Percentiles rank a stretch among this genome's conserved stretches.
phyloP scores from a whole-genome alignment of 2,113 vertebrate species.

The Tyto alba region DNA sequence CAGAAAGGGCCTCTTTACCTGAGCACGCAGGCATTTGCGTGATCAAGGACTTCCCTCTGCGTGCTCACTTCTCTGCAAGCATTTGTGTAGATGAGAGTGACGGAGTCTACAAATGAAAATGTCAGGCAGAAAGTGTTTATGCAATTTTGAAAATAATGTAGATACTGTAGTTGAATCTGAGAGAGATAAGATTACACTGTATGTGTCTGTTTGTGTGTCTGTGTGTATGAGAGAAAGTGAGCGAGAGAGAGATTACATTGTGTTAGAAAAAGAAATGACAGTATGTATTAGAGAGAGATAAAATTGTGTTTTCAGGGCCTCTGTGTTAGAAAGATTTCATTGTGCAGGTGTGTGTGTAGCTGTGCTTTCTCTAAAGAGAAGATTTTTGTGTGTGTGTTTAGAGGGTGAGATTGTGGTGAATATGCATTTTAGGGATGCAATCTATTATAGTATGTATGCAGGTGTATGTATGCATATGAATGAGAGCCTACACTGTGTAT shows the following conservation, averaged over 20 bases:
- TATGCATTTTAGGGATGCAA: background rate
- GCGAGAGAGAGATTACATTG: slow-evolving; percentile 10
- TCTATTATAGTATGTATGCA: background rate
- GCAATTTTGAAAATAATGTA: slow-evolving; percentile 69
- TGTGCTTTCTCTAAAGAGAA: background rate
- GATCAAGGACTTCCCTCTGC: slow-evolving; percentile 54
- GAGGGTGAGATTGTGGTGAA: background rate
- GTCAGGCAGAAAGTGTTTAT: slow-evolving; percentile 56
- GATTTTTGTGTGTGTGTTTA: background rate
- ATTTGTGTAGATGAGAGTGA: slow-evolving; percentile 1
- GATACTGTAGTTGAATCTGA: slow-evolving; percentile 32
- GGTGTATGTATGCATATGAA: background rate
- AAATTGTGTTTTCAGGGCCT: slow-evolving; percentile 15
- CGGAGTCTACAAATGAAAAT: slow-evolving; percentile 23
- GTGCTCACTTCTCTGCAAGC: slow-evolving; percentile 11
- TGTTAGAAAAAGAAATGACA: slow-evolving; percentile 1
- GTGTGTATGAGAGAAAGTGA: background rate
- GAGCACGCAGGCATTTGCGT: background rate
- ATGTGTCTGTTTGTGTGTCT: background rate
- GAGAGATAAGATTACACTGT: slow-evolving; percentile 32
- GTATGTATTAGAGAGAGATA: slow-evolving; percentile 10
- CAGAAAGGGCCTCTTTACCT: slow-evolving; percentile 20
- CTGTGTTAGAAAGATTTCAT: slow-evolving; percentile 11
- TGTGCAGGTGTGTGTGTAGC: background rate
- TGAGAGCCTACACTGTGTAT: background rate